A percentile compares a stretch with the other conserved stretches of the same genome.
Conservation (phyloP, 1,140 invertebrate genomes). For the Nasonia longicornis region DNA sequence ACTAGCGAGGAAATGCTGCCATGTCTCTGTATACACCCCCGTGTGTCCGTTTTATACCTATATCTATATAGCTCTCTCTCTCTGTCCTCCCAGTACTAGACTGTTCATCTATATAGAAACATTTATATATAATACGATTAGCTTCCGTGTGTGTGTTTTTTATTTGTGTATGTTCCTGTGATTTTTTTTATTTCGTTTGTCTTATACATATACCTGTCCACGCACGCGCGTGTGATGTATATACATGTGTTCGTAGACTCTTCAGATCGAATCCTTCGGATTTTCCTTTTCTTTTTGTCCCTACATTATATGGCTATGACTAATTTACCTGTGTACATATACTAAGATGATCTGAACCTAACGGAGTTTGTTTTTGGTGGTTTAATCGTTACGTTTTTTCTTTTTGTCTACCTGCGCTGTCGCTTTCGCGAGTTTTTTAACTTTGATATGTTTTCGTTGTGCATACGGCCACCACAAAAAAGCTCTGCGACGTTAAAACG, state of each 20-base stretch:
- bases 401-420: background rate
- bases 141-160: no score
- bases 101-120: no score
- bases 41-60: no score
- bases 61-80: no score
- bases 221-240: no score
- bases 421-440: background rate
- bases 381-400: background rate
- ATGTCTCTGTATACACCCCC: no score
- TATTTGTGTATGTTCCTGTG: no score
- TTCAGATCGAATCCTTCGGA: background rate
- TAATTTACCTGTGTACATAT: conserved; percentile 1
- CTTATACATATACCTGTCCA: no score
- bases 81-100: no score
- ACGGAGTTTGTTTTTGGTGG: conserved; percentile 40
- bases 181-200: background rate
- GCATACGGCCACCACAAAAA: conserved; percentile 29
- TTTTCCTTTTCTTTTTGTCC: background rate
- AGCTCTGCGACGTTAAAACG: conserved; percentile 24
- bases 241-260: background rate
- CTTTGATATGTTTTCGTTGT: background rate
- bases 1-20: no score
- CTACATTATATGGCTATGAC: background rate
- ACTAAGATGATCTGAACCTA: background rate
- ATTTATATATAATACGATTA: background rate